These are phyloP conservation scores for Tenthredo distinguenda DNA, from an alignment of 2,888 invertebrate species.

Conservation along the genomic window DNA sequence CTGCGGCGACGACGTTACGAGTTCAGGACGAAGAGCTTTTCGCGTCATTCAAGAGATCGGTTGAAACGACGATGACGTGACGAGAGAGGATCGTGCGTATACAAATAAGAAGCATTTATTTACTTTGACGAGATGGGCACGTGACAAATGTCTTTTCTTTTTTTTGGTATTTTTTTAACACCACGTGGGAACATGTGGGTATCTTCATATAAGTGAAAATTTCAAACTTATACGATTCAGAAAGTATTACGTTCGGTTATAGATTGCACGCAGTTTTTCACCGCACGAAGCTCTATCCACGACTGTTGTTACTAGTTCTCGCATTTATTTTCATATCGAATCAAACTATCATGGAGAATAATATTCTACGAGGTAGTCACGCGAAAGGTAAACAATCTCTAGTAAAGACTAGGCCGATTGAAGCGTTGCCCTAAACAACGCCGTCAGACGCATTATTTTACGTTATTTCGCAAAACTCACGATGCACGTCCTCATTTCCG, in stretches of 20 bases:
- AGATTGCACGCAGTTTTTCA: neutral
- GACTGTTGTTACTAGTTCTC: neutral
- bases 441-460: neutral
- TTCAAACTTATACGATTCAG: neutral
- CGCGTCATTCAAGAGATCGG: neutral
- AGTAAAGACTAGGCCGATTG: neutral
- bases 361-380: neutral
- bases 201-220: constrained; percentile 6
- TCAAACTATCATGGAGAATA: constrained; percentile 19
- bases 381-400: constrained; percentile 45
- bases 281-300: neutral
- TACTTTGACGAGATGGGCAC: neutral
- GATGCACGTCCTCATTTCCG: neutral
- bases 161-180: neutral
- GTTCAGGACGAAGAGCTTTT: neutral
- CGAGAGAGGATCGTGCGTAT: constrained; percentile 26
- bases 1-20: constrained; percentile 15
- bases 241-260: neutral
- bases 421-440: constrained; percentile 22
- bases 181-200: neutral
- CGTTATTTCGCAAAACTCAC: neutral
- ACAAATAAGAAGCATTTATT: neutral
- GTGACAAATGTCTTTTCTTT: neutral
- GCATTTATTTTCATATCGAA: constrained; percentile 16
- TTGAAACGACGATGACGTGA: constrained; percentile 32